phyloP scores from a whole-genome alignment of 2,797 vertebrate species.

The Neosilurus hyrtlii region DNA sequence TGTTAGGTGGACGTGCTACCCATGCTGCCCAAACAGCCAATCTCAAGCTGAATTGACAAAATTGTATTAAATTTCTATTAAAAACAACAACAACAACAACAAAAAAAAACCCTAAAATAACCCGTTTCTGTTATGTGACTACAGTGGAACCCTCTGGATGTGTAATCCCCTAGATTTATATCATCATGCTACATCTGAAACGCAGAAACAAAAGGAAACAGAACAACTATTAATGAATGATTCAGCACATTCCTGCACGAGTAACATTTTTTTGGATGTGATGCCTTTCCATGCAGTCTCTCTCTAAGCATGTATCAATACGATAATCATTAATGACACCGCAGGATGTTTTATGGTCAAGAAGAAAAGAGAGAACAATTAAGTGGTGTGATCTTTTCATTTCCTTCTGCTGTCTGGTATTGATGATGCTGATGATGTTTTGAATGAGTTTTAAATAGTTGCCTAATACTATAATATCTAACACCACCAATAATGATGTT shows the following conservation, averaged over 20 bases:
- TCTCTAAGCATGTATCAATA: background rate
- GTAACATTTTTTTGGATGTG: too few relatives aligned
- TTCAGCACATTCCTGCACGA: background rate
- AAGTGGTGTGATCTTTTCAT: background rate
- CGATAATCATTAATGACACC: background rate
- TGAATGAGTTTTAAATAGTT: background rate
- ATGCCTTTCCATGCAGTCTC: background rate
- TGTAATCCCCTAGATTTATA: background rate
- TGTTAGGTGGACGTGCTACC: too few relatives aligned
- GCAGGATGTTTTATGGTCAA: background rate
- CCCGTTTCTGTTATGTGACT: background rate
- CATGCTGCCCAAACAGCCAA: too few relatives aligned
- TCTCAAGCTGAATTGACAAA: background rate
- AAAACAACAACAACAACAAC: too few relatives aligned
- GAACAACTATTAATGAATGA: background rate
- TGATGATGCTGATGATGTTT: background rate
- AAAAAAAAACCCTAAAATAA: background rate
- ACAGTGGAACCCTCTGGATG: background rate
- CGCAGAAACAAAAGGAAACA: background rate
- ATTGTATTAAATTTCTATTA: background rate
- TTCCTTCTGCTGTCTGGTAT: background rate
- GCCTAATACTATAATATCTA: background rate
- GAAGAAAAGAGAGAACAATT: background rate
- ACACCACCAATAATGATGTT: constrained; percentile 12
- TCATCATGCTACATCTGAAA: background rate